phyloP scores from a whole-genome alignment of 2,113 vertebrate species.

The Xenopus laevis region DNA sequence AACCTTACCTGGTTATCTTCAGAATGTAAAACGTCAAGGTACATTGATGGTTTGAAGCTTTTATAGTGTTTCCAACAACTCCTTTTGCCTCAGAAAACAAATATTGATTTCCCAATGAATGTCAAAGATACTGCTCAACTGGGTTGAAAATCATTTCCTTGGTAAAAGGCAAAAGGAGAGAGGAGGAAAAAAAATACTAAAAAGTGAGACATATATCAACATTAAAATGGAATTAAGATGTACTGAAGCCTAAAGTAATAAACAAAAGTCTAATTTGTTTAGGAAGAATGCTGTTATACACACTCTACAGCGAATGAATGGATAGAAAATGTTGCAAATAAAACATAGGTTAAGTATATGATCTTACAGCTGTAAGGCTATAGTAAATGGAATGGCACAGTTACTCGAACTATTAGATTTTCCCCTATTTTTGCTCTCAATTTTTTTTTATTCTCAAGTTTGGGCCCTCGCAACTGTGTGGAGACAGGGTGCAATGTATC shows the following conservation, averaged over 20 bases:
- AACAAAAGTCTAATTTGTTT: conserved; percentile 36
- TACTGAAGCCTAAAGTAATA: conserved; percentile 31
- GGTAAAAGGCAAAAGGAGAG: conserved; percentile 20
- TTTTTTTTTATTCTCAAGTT: no score
- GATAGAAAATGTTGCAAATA: no score
- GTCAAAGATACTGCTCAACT: conserved; percentile 43
- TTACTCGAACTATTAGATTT: no score
- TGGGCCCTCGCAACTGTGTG: no score
- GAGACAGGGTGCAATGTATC: no score
- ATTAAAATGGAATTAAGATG: conserved; percentile 20
- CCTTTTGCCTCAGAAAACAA: conserved; percentile 42
- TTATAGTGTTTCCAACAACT: conserved; percentile 38
- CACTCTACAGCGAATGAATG: no score
- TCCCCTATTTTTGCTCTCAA: no score
- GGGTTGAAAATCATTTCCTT: conserved; percentile 41
- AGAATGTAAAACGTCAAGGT: conserved; percentile 24
- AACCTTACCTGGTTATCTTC: conserved; percentile 13
- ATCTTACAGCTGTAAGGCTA: no score
- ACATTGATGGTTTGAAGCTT: conserved; percentile 31
- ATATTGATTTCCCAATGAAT: conserved; percentile 46
- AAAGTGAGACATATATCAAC: conserved; percentile 7
- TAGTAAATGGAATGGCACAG: no score
- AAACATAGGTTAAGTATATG: no score
- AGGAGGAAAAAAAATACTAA: background rate
- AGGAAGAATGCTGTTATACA: conserved; percentile 11